These are phyloP conservation scores for Urocolius indicus DNA, from an alignment of 2,113 vertebrate genomes.

Conservation along the genomic window DNA sequence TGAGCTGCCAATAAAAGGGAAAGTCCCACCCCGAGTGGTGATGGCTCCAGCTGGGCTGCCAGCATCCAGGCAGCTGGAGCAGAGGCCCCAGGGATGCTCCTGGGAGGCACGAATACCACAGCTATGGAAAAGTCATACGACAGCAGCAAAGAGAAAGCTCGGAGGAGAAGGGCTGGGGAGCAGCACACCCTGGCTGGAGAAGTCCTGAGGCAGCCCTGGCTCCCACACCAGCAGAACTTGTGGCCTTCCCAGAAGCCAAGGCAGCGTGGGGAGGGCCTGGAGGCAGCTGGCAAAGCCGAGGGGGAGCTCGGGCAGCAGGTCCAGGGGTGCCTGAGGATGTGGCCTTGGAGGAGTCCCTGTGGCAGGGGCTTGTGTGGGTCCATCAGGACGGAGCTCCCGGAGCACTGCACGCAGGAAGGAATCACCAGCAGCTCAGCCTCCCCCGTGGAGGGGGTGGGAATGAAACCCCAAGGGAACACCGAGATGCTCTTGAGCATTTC, in stretches of 20 bases:
- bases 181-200: not conserved
- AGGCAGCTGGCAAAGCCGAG: not conserved
- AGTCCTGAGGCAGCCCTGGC: not conserved
- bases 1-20: not conserved
- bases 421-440: not conserved
- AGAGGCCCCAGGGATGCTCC: not conserved
- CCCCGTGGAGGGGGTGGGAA: rapidly evolving
- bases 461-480: not conserved
- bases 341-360: not conserved
- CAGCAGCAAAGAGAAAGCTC: not conserved
- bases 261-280: not conserved
- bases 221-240: not conserved
- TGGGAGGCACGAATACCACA: not conserved
- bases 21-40: not conserved
- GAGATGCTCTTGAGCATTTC: not conserved
- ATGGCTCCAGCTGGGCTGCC: not conserved
- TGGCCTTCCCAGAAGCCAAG: not conserved
- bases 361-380: not conserved
- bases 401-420: not conserved
- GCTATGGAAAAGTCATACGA: not conserved
- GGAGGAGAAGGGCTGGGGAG: not conserved
- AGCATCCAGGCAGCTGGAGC: not conserved
- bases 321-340: not conserved
- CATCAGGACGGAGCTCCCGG: not conserved
- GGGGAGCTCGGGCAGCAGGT: not conserved